Evolutionary conservation across 2,797 vertebrate genomes (phyloP).

Genomic region (Columba guinea): DNA sequence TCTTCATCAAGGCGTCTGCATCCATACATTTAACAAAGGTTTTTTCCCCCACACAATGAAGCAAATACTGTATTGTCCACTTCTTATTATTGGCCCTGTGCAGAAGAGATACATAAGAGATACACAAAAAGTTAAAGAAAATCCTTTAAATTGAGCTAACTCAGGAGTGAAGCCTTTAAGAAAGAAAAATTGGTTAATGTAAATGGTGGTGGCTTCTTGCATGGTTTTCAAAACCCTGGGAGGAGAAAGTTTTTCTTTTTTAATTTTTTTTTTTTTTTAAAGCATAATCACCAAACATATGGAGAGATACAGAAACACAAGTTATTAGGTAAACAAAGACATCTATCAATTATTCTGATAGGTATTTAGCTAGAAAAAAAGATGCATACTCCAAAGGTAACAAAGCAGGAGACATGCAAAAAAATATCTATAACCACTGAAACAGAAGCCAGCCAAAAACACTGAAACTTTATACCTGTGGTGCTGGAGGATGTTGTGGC

Average conservation of each 20-base stretch:
- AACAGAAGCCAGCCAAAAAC: slow-evolving; percentile 27
- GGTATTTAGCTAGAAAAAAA: slow-evolving; percentile 71
- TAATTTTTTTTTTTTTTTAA: not conserved
- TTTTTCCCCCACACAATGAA: slow-evolving; percentile 99
- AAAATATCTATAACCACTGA: slow-evolving; percentile 30
- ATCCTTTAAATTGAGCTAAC: slow-evolving; percentile 84
- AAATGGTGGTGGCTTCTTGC: slow-evolving; percentile 82
- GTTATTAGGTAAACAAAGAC: slow-evolving; percentile 67
- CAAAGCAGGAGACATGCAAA: slow-evolving; percentile 78
- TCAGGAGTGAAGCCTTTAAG: slow-evolving; percentile 87
- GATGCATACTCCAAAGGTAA: slow-evolving; percentile 75
- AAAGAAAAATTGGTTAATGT: slow-evolving; percentile 87
- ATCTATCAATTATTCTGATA: slow-evolving; percentile 43
- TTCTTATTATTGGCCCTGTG: slow-evolving; percentile 99
- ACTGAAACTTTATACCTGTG: slow-evolving; percentile 82
- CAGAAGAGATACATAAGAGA: slow-evolving; percentile 99
- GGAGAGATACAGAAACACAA: slow-evolving; percentile 74
- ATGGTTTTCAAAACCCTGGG: slow-evolving; percentile 84
- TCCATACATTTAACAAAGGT: slow-evolving; percentile 99
- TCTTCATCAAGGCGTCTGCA: slow-evolving; percentile 99
- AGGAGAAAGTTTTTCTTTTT: slow-evolving; percentile 77
- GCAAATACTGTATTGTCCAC: slow-evolving; percentile 99
- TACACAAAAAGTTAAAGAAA: slow-evolving; percentile 99
- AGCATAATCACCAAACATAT: slow-evolving; percentile 72
- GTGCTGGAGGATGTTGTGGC: slow-evolving; percentile 89